These are phyloP conservation scores for Brachionichthys hirsutus DNA, from an alignment of 2,113 vertebrate genomes.

Conservation along the genomic window DNA sequence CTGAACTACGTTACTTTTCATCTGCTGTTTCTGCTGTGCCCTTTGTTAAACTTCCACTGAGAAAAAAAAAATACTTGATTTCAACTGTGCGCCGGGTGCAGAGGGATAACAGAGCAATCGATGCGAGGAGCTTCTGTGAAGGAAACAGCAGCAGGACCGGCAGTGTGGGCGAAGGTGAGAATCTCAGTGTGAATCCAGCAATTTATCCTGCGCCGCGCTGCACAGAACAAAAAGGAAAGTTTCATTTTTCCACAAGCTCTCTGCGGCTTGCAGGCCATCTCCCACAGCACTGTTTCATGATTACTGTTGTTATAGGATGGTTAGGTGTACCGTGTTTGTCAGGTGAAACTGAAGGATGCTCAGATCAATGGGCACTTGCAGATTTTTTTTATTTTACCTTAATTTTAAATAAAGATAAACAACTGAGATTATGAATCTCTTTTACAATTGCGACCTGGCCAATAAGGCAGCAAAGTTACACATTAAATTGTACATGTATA, in stretches of 20 bases:
- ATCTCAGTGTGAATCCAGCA: conserved; percentile 49
- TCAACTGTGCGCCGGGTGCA: conserved; percentile 28
- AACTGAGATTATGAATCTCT: no score
- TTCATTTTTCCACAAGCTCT: conserved; percentile 50
- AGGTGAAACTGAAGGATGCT: conserved; percentile 28
- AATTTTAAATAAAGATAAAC: no score
- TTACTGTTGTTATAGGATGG: conserved; percentile 34
- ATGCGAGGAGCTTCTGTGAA: conserved; percentile 49
- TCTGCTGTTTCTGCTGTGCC: conserved; percentile 42
- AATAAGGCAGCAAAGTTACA: no score
- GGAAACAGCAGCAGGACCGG: conserved; percentile 40
- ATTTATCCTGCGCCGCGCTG: conserved; percentile 44
- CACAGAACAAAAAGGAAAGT: conserved; percentile 42
- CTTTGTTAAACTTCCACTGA: conserved; percentile 62
- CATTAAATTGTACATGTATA: no score
- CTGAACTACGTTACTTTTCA: conserved; percentile 52
- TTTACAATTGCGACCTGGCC: no score
- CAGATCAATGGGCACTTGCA: conserved; percentile 14
- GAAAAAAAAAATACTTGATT: conserved; percentile 11
- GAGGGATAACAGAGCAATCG: conserved; percentile 50
- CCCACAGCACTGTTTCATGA: conserved; percentile 30
- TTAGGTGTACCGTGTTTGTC: conserved; percentile 42
- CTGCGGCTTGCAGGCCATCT: conserved; percentile 27
- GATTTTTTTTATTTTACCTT: no score
- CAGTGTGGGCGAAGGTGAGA: conserved; percentile 57